phyloP scores from a whole-genome alignment of 2,797 vertebrate genomes.

The Pipistrellus pipistrellus region DNA sequence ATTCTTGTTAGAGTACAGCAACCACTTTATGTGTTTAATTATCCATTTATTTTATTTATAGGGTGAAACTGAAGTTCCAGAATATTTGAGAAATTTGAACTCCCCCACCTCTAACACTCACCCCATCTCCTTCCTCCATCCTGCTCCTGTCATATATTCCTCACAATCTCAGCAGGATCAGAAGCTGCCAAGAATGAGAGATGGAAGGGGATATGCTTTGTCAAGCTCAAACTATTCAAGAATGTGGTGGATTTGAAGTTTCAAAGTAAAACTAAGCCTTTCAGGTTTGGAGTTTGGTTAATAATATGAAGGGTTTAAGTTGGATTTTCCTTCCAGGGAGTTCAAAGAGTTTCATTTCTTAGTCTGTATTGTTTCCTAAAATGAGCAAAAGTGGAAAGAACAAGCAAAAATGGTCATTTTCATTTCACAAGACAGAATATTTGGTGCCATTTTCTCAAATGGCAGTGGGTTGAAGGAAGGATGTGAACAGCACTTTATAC shows the following conservation, averaged over 20 bases:
- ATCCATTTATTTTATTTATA: constrained; percentile 3
- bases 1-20: not conserved
- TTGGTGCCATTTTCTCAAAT: constrained; percentile 52
- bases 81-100: constrained; percentile 34
- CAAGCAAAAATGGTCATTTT: constrained; percentile 34
- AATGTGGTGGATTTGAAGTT: constrained; percentile 76
- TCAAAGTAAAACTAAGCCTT: constrained; percentile 79
- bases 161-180: constrained; percentile 29
- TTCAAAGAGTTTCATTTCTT: constrained; percentile 80
- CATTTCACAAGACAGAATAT: constrained; percentile 47
- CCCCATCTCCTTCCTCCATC: not conserved
- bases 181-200: not conserved
- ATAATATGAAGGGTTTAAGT: constrained; percentile 79
- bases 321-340: constrained; percentile 71
- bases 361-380: constrained; percentile 69
- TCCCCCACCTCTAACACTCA: too few relatives aligned
- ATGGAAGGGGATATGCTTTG: constrained; percentile 55
- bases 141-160: not conserved
- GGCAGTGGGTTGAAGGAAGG: not conserved
- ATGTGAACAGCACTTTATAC: not conserved
- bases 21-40: not conserved
- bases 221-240: constrained; percentile 56
- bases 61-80: not conserved
- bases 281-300: constrained; percentile 70
- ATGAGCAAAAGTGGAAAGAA: constrained; percentile 60